A percentile compares a stretch with the other conserved stretches of the same genome.
phyloP scores from a whole-genome alignment of 2,113 vertebrate species.

The Podarcis muralis region DNA sequence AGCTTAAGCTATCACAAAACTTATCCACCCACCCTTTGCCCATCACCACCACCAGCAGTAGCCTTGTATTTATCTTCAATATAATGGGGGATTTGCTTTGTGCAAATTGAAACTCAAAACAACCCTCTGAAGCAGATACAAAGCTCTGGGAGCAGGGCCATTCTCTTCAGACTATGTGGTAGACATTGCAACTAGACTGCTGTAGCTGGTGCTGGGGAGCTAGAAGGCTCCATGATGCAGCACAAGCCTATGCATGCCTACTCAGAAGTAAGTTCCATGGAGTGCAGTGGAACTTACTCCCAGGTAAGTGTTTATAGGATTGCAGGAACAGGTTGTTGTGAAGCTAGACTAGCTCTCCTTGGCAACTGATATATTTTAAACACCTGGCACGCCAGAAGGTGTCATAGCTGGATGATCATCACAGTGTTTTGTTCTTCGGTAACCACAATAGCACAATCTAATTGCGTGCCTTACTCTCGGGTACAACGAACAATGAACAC shows the following conservation, averaged over 20 bases:
- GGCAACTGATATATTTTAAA: not conserved
- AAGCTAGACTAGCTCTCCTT: not conserved
- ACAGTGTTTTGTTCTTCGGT: not conserved
- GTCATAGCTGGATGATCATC: not conserved
- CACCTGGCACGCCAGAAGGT: not conserved
- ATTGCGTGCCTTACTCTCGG: not conserved
- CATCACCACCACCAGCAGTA: too few relatives aligned
- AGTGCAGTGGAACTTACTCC: too few relatives aligned
- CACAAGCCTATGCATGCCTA: not conserved
- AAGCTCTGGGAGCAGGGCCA: too few relatives aligned
- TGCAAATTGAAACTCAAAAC: too few relatives aligned
- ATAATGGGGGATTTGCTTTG: too few relatives aligned
- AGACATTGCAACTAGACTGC: not conserved
- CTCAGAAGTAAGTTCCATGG: too few relatives aligned
- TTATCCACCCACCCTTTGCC: too few relatives aligned
- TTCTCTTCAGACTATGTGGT: too few relatives aligned
- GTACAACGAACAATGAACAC: not conserved
- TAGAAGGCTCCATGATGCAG: not conserved
- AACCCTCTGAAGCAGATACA: too few relatives aligned
- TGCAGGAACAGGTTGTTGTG: not conserved
- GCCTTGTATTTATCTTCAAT: too few relatives aligned
- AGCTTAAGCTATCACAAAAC: too few relatives aligned
- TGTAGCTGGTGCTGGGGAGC: not conserved
- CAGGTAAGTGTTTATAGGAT: too few relatives aligned
- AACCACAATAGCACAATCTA: not conserved